phyloP scores from a whole-genome alignment of 2,113 vertebrate genomes.

The Pachycephala philippinensis region DNA sequence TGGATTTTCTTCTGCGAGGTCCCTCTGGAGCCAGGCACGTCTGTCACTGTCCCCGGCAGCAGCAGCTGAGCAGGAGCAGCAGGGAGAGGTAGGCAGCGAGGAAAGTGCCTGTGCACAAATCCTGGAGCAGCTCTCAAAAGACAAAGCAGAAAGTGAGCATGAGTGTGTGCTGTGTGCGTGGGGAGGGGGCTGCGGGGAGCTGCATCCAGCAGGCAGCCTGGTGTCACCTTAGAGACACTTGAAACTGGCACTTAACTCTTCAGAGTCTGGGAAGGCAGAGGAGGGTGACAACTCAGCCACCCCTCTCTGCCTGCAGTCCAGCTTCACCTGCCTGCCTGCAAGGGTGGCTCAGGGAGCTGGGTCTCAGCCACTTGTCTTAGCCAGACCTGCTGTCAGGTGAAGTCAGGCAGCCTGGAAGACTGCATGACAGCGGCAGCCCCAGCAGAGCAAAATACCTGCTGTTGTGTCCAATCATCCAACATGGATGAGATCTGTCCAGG shows the following conservation, averaged over 20 bases:
- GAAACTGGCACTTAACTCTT: conserved; percentile 60
- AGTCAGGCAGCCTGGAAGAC: not conserved
- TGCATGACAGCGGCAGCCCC: not conserved
- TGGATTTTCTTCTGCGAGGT: not conserved
- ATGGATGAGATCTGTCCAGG: rapidly evolving
- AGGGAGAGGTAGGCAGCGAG: not conserved
- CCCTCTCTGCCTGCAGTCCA: not conserved
- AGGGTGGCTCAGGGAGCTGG: not conserved
- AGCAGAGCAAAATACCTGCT: not conserved
- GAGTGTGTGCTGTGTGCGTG: conserved; percentile 4
- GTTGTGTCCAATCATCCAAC: not conserved
- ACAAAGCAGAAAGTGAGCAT: conserved; percentile 3
- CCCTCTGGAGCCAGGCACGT: not conserved
- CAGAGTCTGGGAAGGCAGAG: not conserved
- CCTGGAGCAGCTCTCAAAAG: conserved; percentile 27
- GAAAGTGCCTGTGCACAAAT: not conserved
- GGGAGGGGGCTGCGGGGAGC: conserved; percentile 25
- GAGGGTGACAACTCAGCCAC: not conserved
- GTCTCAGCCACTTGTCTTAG: not conserved
- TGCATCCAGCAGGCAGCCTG: not conserved
- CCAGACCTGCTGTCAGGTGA: not conserved
- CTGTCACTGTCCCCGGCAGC: not conserved
- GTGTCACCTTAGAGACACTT: conserved; percentile 69
- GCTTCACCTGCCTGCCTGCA: not conserved
- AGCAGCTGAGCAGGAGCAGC: not conserved